A percentile compares a stretch with the other conserved stretches of the same genome.
Conservation (phyloP, 2,888 invertebrate species). For the Lithophane semibrunnea region DNA sequence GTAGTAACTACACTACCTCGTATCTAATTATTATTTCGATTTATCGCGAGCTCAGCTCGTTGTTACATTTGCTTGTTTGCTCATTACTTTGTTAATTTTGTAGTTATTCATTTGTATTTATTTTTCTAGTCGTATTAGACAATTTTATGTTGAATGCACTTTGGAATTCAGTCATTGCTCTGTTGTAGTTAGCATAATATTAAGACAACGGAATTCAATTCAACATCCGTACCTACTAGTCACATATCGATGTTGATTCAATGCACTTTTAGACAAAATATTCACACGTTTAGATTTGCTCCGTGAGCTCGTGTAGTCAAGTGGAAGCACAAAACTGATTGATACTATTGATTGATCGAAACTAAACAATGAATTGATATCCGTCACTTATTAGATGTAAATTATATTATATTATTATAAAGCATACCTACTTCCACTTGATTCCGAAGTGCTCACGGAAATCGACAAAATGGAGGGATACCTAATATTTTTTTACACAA, state of each 20-base stretch:
- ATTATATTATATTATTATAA: conserved; percentile 56
- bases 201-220: conserved; percentile 76
- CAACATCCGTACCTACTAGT: conserved; percentile 82
- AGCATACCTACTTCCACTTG: conserved; percentile 67
- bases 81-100: conserved; percentile 82
- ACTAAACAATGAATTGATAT: conserved; percentile 70
- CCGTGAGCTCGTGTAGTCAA: conserved; percentile 71
- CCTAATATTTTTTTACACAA: conserved; percentile 87
- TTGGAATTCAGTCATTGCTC: conserved; percentile 70
- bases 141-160: conserved; percentile 73
- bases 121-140: conserved; percentile 83
- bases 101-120: conserved; percentile 73
- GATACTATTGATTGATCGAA: conserved; percentile 60
- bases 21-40: conserved; percentile 78
- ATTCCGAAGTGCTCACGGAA: conserved; percentile 73
- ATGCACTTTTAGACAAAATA: conserved; percentile 72
- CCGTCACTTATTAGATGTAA: conserved; percentile 66
- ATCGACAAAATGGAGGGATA: conserved; percentile 79
- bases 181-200: conserved; percentile 72
- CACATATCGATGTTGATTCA: conserved; percentile 80
- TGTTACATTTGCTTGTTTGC: conserved; percentile 82
- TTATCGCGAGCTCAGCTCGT: conserved; percentile 86
- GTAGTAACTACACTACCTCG: conserved; percentile 90
- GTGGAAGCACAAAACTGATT: conserved; percentile 62
- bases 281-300: conserved; percentile 66